Conservation (phyloP, 2,888 invertebrate genomes). For the Odontomyia ornata region DNA sequence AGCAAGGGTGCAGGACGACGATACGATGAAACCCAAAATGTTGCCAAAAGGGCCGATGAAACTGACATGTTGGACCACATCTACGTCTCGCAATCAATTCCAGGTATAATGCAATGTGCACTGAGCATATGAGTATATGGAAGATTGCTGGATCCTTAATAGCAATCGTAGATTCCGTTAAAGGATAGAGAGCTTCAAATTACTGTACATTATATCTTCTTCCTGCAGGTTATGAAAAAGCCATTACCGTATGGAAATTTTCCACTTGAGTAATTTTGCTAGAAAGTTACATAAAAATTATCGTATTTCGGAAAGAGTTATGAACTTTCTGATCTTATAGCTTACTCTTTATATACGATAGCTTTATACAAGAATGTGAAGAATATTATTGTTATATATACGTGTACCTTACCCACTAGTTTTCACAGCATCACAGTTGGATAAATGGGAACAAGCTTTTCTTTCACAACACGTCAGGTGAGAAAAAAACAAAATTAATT, state of each 20-base stretch:
- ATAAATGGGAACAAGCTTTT: too few species aligned
- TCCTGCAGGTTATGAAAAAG: slow-evolving; percentile 31
- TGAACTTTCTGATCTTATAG: too few species aligned
- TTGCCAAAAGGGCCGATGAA: slow-evolving; percentile 5
- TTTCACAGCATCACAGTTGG: too few species aligned
- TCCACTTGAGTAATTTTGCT: slow-evolving; percentile 17
- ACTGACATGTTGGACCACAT: neutral
- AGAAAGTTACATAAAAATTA: slow-evolving; percentile 20
- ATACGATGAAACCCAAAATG: neutral
- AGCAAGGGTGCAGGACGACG: neutral
- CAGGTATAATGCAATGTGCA: slow-evolving; percentile 27
- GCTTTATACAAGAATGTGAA: too few species aligned
- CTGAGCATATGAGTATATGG: neutral
- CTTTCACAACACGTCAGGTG: too few species aligned
- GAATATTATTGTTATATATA: too few species aligned
- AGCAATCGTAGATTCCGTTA: neutral
- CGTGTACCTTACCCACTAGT: too few species aligned
- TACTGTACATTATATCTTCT: slow-evolving; percentile 31
- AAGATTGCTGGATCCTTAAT: slow-evolving; percentile 6
- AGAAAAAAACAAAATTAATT: too few species aligned
- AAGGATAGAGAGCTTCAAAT: slow-evolving; percentile 36
- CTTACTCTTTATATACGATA: too few species aligned
- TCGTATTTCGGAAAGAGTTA: too few species aligned
- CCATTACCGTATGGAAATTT: slow-evolving; percentile 42
- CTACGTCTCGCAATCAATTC: slow-evolving; percentile 1